phyloP scores from a whole-genome alignment of 2,113 vertebrate genomes.

The Acrocephalus arundinaceus region DNA sequence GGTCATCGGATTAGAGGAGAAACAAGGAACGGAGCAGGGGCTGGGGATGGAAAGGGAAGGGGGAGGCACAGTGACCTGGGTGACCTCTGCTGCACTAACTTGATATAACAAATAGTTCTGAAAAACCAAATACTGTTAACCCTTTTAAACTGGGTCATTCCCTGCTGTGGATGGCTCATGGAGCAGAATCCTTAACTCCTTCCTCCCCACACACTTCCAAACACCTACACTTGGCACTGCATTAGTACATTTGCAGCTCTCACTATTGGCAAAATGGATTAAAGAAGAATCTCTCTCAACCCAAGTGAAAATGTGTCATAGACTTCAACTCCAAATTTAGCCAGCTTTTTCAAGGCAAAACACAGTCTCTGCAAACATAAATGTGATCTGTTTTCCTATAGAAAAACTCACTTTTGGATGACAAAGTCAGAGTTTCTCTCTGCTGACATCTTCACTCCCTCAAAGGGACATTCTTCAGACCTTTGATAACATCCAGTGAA shows the following conservation, averaged over 20 bases:
- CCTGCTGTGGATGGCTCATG: conserved; percentile 23
- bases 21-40: conserved; percentile 38
- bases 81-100: conserved; percentile 76
- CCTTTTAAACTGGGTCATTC: conserved; percentile 74
- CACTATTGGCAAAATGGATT: background rate
- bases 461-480: background rate
- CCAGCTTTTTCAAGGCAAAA: background rate
- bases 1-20: conserved; percentile 74
- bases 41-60: conserved; percentile 24
- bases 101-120: conserved; percentile 78
- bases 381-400: background rate
- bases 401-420: background rate
- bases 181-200: conserved; percentile 54
- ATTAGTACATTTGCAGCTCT: background rate
- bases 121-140: conserved; percentile 77
- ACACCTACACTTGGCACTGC: background rate
- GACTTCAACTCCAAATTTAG: background rate
- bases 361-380: background rate
- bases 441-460: background rate
- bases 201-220: background rate
- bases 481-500: background rate
- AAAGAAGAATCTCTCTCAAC: background rate
- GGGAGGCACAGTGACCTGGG: conserved; percentile 46
- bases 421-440: background rate
- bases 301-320: background rate